Evolutionary conservation across 2,113 vertebrate genomes (phyloP).

Genomic region (Petrocephalus zakoni): DNA sequence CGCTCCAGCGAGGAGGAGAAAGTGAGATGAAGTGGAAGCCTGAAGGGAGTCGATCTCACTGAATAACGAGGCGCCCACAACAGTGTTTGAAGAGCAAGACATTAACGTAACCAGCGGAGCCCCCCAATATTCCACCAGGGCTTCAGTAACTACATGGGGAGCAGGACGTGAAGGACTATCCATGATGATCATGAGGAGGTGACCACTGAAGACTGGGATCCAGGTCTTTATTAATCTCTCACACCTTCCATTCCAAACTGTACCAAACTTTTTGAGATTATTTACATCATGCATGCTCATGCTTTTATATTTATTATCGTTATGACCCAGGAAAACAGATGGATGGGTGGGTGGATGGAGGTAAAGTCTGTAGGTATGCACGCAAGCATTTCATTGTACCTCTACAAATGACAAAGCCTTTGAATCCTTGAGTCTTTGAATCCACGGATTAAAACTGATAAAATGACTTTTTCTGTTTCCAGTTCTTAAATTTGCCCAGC

Average conservation of each 20-base stretch:
- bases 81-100: background rate
- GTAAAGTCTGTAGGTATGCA: background rate
- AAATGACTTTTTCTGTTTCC: background rate
- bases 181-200: background rate
- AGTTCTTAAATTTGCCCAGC: no score
- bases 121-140: background rate
- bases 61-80: background rate
- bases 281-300: background rate
- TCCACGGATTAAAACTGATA: background rate
- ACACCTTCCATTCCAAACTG: background rate
- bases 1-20: conserved; percentile 68
- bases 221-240: background rate
- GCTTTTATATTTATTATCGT: background rate
- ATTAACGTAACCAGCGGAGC: background rate
- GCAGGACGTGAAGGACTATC: background rate
- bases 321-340: background rate
- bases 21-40: background rate
- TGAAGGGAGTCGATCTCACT: background rate
- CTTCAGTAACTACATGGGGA: background rate
- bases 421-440: background rate
- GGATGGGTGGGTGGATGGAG: background rate
- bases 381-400: background rate
- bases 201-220: background rate
- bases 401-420: background rate
- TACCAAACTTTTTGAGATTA: background rate